A percentile compares a stretch with the other conserved stretches of the same genome.
Evolutionary conservation across 1,140 invertebrate genomes (phyloP).

Genomic region (Eriocheir sinensis): DNA sequence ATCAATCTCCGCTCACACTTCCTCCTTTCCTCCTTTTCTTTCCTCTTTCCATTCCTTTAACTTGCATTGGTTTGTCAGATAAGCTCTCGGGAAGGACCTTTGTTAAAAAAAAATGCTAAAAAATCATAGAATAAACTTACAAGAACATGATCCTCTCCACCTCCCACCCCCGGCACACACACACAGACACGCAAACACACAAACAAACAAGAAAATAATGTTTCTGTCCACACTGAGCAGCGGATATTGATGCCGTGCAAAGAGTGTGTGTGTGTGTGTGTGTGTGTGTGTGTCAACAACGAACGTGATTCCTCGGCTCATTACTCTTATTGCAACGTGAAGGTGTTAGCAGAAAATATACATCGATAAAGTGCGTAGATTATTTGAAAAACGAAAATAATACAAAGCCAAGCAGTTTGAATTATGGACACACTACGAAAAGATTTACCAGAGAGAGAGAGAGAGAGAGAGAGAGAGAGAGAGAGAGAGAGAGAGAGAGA

Average conservation of each 20-base stretch:
- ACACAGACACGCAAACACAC: background rate
- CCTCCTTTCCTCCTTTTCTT: background rate
- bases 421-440: no score
- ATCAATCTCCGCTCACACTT: background rate
- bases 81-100: background rate
- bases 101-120: background rate
- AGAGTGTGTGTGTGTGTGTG: no score
- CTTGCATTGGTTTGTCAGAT: background rate
- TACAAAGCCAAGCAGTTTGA: no score
- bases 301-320: no score
- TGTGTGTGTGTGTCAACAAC: background rate
- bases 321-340: no score
- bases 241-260: background rate
- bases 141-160: background rate
- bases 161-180: no score
- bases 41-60: background rate
- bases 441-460: background rate
- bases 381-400: no score
- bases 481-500: background rate
- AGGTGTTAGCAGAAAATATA: no score
- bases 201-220: background rate
- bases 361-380: no score
- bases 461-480: background rate
- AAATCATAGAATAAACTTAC: no score
- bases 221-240: no score